Conservation (phyloP, 2,888 invertebrate genomes). For the Lacanobia wlatinum region DNA sequence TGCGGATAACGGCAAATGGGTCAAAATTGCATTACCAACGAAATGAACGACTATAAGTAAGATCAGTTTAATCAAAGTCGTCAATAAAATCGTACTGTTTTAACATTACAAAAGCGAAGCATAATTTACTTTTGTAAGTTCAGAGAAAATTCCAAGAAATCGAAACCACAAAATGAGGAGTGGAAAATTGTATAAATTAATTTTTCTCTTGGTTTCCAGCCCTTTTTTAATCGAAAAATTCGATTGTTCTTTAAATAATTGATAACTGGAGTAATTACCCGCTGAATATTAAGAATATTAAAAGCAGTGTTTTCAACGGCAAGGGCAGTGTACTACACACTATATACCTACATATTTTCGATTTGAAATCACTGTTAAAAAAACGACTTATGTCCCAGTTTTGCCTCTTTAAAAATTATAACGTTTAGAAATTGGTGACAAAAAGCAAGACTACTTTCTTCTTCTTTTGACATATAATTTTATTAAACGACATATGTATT, state of each 20-base stretch:
- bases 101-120: constrained; percentile 20
- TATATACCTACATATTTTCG: too few species aligned
- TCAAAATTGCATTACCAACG: constrained; percentile 21
- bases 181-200: constrained; percentile 19
- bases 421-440: not conserved
- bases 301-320: not conserved
- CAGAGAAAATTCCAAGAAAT: constrained; percentile 17
- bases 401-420: too few species aligned
- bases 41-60: constrained; percentile 7
- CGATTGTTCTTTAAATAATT: not conserved
- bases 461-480: not conserved
- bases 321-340: too few species aligned
- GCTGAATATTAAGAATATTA: not conserved
- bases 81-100: constrained; percentile 18
- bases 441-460: not conserved
- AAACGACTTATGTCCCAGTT: too few species aligned
- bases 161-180: constrained; percentile 14
- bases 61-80: constrained; percentile 19
- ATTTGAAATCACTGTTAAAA: too few species aligned
- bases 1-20: constrained; percentile 17
- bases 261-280: not conserved
- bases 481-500: not conserved
- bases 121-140: constrained; percentile 12
- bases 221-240: not conserved
- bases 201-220: not conserved